Evolutionary conservation across 2,113 vertebrate genomes (phyloP).

Genomic region (Planiliza haematocheilus): DNA sequence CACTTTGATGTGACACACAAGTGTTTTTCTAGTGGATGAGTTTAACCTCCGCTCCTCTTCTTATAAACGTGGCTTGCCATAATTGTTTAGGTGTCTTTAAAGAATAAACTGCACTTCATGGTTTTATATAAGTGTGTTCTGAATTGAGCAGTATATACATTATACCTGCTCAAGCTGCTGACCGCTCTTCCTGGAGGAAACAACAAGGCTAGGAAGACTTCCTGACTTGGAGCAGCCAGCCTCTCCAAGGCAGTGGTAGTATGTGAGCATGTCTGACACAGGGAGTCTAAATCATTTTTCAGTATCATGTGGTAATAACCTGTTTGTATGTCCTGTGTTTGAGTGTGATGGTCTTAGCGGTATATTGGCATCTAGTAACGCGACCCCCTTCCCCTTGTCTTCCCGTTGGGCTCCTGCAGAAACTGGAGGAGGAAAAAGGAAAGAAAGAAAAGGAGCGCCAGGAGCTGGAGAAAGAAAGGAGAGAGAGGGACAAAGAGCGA

Average conservation of each 20-base stretch:
- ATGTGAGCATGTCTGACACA: conserved; percentile 71
- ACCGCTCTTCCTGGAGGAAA: conserved; percentile 60
- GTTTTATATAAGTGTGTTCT: conserved; percentile 43
- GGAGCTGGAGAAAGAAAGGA: conserved; percentile 94
- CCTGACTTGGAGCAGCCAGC: conserved; percentile 56
- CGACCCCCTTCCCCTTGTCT: conserved; percentile 55
- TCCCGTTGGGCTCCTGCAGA: conserved; percentile 91
- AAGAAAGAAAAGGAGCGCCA: conserved; percentile 98
- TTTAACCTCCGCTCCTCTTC: background rate
- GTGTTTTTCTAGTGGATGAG: background rate
- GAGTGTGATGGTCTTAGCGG: background rate
- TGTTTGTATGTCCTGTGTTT: conserved; percentile 37
- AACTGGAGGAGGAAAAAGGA: conserved; percentile 99
- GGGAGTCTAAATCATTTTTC: conserved; percentile 55
- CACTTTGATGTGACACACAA: background rate
- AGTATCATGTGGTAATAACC: conserved; percentile 28
- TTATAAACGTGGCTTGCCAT: background rate
- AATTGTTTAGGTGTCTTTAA: conserved; percentile 12
- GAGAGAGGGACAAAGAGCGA: conserved; percentile 96
- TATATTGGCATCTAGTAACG: conserved; percentile 27
- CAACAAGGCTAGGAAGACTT: conserved; percentile 56
- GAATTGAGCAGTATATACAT: conserved; percentile 47
- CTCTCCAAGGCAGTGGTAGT: conserved; percentile 65
- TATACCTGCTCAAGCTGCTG: conserved; percentile 50
- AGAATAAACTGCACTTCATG: conserved; percentile 38